phyloP scores from a whole-genome alignment of 2,797 vertebrate genomes.

The Tympanoctomys barrerae region DNA sequence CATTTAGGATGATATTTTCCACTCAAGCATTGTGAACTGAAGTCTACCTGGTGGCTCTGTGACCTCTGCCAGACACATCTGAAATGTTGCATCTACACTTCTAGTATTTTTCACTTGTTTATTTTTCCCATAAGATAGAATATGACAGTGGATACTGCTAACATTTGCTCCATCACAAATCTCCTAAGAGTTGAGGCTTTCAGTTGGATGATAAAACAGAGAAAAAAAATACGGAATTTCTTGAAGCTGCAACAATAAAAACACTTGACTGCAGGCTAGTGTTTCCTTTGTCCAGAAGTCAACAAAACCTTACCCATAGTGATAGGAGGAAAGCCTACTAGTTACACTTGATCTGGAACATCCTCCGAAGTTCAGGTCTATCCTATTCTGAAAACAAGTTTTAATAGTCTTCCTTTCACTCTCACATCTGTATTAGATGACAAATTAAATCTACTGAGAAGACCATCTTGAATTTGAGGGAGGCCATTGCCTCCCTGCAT shows the following conservation, averaged over 20 bases:
- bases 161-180: neutral
- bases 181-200: neutral
- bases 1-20: slow-evolving; percentile 74
- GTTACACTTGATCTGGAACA: neutral
- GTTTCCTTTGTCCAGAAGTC: neutral
- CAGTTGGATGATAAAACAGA: neutral
- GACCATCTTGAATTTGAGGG: neutral
- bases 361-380: neutral
- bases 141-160: neutral
- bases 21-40: slow-evolving; percentile 65
- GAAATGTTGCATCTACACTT: slow-evolving; percentile 13
- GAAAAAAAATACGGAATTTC: neutral
- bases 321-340: neutral
- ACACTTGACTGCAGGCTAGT: neutral
- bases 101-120: slow-evolving; percentile 43
- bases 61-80: slow-evolving; percentile 66
- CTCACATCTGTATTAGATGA: neutral
- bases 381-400: neutral
- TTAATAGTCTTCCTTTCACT: neutral
- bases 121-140: neutral
- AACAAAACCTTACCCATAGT: neutral
- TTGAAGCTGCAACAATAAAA: neutral
- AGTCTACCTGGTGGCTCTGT: slow-evolving; percentile 54
- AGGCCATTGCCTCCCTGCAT: neutral
- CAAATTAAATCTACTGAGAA: neutral